Evolutionary conservation across 1,140 invertebrate species (phyloP).

Genomic region (Aphidius ervi): DNA sequence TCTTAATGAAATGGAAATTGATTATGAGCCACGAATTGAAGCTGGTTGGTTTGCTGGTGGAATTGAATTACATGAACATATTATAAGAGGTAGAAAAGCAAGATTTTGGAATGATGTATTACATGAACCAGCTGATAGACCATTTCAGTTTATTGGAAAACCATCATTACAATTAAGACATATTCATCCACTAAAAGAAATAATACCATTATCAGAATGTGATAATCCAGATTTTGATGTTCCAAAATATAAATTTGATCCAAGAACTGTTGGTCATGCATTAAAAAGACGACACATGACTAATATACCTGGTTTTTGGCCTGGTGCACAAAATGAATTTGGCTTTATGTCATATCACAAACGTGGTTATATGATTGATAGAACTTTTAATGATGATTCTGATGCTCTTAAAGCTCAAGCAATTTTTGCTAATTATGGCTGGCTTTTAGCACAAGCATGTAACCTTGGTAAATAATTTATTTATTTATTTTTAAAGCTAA

Average conservation of each 20-base stretch:
- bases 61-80: constrained; percentile 54
- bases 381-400: constrained; percentile 49
- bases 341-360: constrained; percentile 71
- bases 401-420: constrained; percentile 68
- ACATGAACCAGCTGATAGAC: constrained; percentile 58
- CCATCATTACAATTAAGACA: constrained; percentile 65
- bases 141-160: constrained; percentile 64
- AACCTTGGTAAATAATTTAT: constrained; percentile 62
- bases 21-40: constrained; percentile 71
- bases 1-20: constrained; percentile 63
- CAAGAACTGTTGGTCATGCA: constrained; percentile 56
- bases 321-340: constrained; percentile 70
- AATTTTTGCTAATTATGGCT: constrained; percentile 72
- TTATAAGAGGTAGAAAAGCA: constrained; percentile 37
- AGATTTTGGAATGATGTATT: constrained; percentile 26
- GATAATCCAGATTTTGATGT: constrained; percentile 55
- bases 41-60: constrained; percentile 76
- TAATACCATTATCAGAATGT: constrained; percentile 58
- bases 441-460: constrained; percentile 75
- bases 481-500: constrained; percentile 1
- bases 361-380: constrained; percentile 53
- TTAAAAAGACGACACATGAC: constrained; percentile 58
- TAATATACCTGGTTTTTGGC: constrained; percentile 78
- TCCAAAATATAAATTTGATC: constrained; percentile 57
- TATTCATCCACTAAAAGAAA: constrained; percentile 59